Conservation (phyloP, 64 coral and sea anemone genomes). For the Stylophora pistillata region DNA sequence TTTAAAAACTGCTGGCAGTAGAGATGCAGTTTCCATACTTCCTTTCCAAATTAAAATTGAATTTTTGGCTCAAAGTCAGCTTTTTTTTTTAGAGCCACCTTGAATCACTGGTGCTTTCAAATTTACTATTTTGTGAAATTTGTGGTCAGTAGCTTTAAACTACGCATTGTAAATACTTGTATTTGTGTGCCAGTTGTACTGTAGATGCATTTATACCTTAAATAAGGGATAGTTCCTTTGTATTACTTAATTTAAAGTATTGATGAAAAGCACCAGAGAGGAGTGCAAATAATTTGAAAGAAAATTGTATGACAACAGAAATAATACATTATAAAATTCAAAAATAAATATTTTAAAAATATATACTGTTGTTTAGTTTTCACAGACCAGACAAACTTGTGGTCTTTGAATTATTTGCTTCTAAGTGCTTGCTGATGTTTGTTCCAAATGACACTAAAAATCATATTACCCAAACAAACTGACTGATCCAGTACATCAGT, state of each 20-base stretch:
- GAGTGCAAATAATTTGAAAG: neutral
- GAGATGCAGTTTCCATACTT: neutral
- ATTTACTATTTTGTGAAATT: neutral
- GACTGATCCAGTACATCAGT: too few relatives aligned
- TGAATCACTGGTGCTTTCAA: neutral
- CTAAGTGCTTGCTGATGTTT: too few relatives aligned
- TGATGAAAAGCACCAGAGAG: neutral
- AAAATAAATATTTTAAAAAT: neutral
- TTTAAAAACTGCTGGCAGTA: slow-evolving; percentile 22
- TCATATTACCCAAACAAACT: too few relatives aligned
- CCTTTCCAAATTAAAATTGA: neutral
- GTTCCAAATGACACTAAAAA: too few relatives aligned
- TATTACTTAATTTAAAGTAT: slow-evolving; percentile 18
- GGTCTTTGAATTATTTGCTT: too few relatives aligned
- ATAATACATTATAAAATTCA: neutral
- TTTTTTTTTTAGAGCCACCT: neutral
- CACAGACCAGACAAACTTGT: neutral
- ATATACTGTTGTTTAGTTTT: neutral
- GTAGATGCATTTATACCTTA: slow-evolving; percentile 17
- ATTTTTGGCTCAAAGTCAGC: neutral
- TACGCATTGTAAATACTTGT: slow-evolving; percentile 23
- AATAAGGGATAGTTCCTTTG: neutral
- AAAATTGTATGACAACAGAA: neutral
- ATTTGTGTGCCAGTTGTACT: slow-evolving; percentile 17
- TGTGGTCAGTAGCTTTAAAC: neutral